phyloP scores from a whole-genome alignment of 2,888 invertebrate species.

The Gastracanthus pulcherrimus region DNA sequence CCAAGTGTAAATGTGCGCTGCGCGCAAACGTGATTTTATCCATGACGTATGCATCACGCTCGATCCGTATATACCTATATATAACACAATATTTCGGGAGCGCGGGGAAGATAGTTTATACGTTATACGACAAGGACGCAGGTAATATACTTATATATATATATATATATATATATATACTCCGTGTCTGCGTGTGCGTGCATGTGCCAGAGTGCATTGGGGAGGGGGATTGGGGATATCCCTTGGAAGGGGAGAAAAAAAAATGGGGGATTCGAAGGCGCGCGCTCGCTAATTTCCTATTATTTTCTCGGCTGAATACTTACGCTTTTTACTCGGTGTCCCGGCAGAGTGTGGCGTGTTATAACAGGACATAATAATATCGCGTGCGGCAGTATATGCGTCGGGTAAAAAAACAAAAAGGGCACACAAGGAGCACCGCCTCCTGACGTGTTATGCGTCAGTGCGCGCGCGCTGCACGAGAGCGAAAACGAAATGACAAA shows the following conservation, averaged over 20 bases:
- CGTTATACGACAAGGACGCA: not conserved
- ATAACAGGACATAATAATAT: slow-evolving; percentile 9
- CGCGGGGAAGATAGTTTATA: not conserved
- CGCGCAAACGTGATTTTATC: slow-evolving; percentile 21
- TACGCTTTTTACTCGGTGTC: slow-evolving; percentile 5
- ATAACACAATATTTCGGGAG: not conserved
- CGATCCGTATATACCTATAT: not conserved
- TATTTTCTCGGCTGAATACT: not conserved
- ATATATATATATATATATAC: not conserved
- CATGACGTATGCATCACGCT: slow-evolving; percentile 38
- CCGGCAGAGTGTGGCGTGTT: not conserved
- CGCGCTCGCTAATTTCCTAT: not conserved
- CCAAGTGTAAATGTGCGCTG: not conserved
- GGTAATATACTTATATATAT: not conserved
- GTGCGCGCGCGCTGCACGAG: not conserved
- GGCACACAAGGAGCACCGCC: not conserved
- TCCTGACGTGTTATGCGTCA: not conserved
- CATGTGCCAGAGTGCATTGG: not conserved
- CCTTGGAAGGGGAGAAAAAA: not conserved
- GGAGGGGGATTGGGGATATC: not conserved
- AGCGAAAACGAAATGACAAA: not conserved
- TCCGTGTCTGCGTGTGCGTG: not conserved
- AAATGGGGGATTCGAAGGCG: slow-evolving; percentile 17
- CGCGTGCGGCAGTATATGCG: no score
- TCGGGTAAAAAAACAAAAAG: not conserved